These are phyloP conservation scores for Latrodectus geometricus DNA, from an alignment of 1,140 invertebrate species.

Conservation along the genomic window DNA sequence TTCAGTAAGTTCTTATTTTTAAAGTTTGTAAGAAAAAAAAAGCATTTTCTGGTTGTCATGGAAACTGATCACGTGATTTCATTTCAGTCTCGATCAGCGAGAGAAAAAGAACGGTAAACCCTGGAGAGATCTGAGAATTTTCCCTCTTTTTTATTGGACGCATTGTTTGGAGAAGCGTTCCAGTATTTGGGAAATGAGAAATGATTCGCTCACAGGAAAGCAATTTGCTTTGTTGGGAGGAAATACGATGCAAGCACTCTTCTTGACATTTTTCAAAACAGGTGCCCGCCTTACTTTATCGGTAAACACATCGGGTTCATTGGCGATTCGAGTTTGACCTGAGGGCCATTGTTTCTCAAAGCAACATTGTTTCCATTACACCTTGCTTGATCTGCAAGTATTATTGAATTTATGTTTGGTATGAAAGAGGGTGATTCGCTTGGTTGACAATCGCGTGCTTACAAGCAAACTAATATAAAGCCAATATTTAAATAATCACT, in stretches of 20 bases:
- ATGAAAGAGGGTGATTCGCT: background rate
- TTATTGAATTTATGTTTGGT: background rate
- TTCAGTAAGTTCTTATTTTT: background rate
- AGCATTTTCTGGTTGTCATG: background rate
- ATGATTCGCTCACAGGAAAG: slow-evolving; percentile 17
- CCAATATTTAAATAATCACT: too few species aligned
- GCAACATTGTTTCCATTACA: too few species aligned
- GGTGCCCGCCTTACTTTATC: background rate
- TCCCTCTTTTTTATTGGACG: background rate
- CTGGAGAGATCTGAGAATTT: background rate
- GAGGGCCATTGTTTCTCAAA: too few species aligned
- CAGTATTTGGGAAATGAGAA: slow-evolving; percentile 17
- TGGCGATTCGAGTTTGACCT: too few species aligned
- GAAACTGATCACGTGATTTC: background rate
- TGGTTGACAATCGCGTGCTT: background rate
- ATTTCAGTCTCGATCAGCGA: background rate
- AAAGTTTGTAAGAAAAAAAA: background rate
- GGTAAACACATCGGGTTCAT: background rate
- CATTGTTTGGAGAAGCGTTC: background rate
- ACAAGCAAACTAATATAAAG: background rate
- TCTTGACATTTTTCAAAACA: background rate
- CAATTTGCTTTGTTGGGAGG: background rate
- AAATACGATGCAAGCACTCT: background rate
- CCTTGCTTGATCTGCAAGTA: background rate
- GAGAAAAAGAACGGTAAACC: background rate